Evolutionary conservation across 1,140 invertebrate genomes (phyloP).

Genomic region (Microplitis mediator): DNA sequence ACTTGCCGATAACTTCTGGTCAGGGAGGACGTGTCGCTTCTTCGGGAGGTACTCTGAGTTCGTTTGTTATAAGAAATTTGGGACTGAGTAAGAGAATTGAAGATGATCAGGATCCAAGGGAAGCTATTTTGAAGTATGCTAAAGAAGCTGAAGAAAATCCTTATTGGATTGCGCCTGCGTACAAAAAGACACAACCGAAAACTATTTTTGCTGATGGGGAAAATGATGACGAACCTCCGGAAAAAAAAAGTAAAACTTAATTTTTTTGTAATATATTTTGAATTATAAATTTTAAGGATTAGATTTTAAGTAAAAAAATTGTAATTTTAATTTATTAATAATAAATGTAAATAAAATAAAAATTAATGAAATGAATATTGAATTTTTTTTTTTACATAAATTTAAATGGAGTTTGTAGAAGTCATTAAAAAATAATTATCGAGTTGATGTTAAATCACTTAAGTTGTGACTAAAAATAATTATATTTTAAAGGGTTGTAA

Average conservation of each 20-base stretch:
- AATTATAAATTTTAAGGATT: too few relatives aligned
- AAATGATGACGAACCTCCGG: slow-evolving; percentile 58
- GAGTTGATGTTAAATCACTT: too few relatives aligned
- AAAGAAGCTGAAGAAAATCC: slow-evolving; percentile 97
- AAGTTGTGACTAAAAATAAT: too few relatives aligned
- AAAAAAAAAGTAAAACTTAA: slow-evolving; percentile 25
- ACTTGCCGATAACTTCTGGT: slow-evolving; percentile 89
- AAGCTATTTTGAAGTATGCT: slow-evolving; percentile 95
- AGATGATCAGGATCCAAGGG: slow-evolving; percentile 95
- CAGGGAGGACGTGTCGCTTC: slow-evolving; percentile 90
- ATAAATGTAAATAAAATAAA: too few relatives aligned
- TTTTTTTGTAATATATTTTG: not conserved
- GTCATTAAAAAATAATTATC: too few relatives aligned
- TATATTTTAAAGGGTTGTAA: too few relatives aligned
- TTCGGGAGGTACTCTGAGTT: slow-evolving; percentile 94
- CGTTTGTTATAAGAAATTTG: slow-evolving; percentile 95
- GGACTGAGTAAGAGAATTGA: slow-evolving; percentile 92
- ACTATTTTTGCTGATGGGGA: slow-evolving; percentile 75
- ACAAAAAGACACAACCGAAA: slow-evolving; percentile 82
- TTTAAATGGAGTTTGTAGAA: too few relatives aligned
- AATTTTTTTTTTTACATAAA: too few relatives aligned
- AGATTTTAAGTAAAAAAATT: too few relatives aligned
- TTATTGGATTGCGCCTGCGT: slow-evolving; percentile 93
- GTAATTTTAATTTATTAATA: too few relatives aligned
- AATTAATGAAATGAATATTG: too few relatives aligned